phyloP scores from a whole-genome alignment of 2,888 invertebrate genomes.

The Leucania comma region DNA sequence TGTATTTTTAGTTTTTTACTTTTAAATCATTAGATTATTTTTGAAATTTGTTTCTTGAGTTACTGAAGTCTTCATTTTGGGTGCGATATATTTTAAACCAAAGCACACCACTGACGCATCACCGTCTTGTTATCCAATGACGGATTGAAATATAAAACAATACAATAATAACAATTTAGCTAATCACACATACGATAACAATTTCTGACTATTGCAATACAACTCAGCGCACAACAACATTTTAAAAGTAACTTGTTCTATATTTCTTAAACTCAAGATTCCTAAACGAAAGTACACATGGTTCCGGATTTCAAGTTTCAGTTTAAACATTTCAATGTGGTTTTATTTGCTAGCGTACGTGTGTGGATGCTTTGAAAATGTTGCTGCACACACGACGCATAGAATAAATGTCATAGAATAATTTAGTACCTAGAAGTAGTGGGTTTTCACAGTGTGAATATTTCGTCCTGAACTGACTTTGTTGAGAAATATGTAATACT shows the following conservation, averaged over 20 bases:
- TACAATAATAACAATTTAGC: too few relatives aligned
- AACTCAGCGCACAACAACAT: conserved; percentile 19
- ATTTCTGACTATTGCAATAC: too few relatives aligned
- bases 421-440: conserved; percentile 18
- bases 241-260: conserved; percentile 31
- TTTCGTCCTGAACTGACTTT: not conserved
- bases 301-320: conserved; percentile 49
- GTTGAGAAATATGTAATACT: not conserved
- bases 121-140: too few relatives aligned
- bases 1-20: too few relatives aligned
- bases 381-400: conserved; percentile 26
- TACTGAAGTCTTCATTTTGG: too few relatives aligned
- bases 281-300: conserved; percentile 51
- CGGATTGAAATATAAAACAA: too few relatives aligned
- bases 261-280: conserved; percentile 43
- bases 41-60: too few relatives aligned
- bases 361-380: conserved; percentile 45
- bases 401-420: conserved; percentile 40
- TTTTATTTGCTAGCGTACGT: conserved; percentile 53
- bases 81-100: too few relatives aligned
- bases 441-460: conserved; percentile 5
- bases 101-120: too few relatives aligned
- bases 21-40: too few relatives aligned
- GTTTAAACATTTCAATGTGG: conserved; percentile 61
- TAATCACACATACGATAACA: too few relatives aligned